Percentiles rank a stretch among this genome's conserved stretches.
phyloP scores from a whole-genome alignment of 2,797 vertebrate genomes.

The Diceros bicornis region DNA sequence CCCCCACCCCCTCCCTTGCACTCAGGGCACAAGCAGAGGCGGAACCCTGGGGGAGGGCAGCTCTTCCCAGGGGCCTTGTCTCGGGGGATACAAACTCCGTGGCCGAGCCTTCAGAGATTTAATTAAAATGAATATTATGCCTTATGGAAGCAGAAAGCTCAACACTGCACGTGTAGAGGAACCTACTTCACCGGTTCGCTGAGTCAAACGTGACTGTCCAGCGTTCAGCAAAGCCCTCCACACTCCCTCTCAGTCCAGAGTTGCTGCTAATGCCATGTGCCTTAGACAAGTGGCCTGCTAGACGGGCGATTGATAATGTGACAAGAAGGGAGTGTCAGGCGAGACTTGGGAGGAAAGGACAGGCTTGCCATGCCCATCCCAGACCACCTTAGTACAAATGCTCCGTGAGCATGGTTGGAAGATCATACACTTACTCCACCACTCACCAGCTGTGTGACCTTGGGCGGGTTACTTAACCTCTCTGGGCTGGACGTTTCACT shows the following conservation, averaged over 20 bases:
- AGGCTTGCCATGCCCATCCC: rapidly evolving
- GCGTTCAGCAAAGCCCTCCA: conserved; percentile 86
- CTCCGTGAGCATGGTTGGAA: not conserved
- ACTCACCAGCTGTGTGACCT: not conserved
- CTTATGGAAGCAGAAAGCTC: conserved; percentile 89
- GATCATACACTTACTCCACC: not conserved
- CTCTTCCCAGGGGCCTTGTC: conserved; percentile 67
- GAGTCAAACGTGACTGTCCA: conserved; percentile 88
- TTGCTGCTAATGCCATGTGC: conserved; percentile 81
- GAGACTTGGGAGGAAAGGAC: not conserved
- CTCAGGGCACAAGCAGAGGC: not conserved
- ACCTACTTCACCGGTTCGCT: conserved; percentile 91
- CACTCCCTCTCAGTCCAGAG: conserved; percentile 84
- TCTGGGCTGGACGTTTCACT: not conserved
- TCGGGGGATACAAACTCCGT: conserved; percentile 78
- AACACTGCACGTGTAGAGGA: conserved; percentile 86
- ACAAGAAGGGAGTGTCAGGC: conserved; percentile 8
- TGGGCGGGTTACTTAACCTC: not conserved
- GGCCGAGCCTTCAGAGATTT: conserved; percentile 88
- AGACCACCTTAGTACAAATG: not conserved
- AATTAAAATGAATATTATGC: conserved; percentile 92
- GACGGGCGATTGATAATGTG: conserved; percentile 81
- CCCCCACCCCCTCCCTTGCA: not conserved
- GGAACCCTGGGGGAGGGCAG: conserved; percentile 12
- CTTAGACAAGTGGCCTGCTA: conserved; percentile 85